Base-by-base conservation (phyloP, 2,113 vertebrate species). In the Aegithalos caudatus region DNA sequence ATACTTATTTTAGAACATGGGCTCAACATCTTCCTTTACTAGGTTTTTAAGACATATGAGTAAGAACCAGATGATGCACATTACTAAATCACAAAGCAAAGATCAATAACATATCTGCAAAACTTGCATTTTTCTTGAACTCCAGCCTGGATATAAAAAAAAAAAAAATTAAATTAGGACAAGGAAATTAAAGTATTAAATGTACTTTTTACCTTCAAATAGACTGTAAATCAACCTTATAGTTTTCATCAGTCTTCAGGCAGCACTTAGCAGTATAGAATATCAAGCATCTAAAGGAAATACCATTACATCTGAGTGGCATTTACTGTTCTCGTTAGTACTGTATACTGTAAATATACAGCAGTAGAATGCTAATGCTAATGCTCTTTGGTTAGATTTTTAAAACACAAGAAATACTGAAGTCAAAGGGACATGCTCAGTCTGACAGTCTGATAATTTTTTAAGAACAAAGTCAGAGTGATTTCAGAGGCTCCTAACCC, bases 101-200 rank as follows among this genome's bases (percentile, higher is more conserved):
- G 60, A 65, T 94, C 64, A 0, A 90, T 93, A 78, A 90, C 1
- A 6, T 74, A 86, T 73, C 88, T 2, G 7, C 76, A 92, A 72
- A 86, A 73, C 90, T 90, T 88, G 64, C 81, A 42, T 90, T 94
- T 90, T 95, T 86, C 62, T 80, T 91, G 66, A 71, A 77, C 62
- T 82, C 33, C 42, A 76, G 58, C 54, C 70, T 95, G 74, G 35
- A 17, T 90, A 60, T 44, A 20, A 29, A 84, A 66, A 16, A 65
- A 65, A 81, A 73, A 21, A 31, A 14, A 38, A 74, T 35, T 45
- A 65, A 62, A 92, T 69, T 10, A n/a, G 53, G 64, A 64, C 12
- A 64, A 83, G 44, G 90, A 93, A 92, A 90, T 93, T 8, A 9
- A 77, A 67, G 67, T 58, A 83, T 53, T 95, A 80, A 69, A 65